phyloP scores from a whole-genome alignment of 2,113 vertebrate genomes.

The Rhynchopsitta pachyrhyncha region DNA sequence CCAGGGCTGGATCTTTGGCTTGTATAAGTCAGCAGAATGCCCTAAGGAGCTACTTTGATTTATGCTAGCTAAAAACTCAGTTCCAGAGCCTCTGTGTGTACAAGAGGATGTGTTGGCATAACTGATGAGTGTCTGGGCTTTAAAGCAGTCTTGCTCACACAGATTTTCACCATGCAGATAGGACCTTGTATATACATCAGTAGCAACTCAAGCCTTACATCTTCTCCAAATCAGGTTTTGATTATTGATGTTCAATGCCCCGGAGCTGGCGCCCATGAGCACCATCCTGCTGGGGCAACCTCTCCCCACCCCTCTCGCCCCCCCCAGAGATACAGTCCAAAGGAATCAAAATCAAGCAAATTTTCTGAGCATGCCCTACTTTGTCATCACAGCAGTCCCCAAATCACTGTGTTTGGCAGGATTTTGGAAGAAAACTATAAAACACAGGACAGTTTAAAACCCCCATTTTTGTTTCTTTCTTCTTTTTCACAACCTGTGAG shows the following conservation, averaged over 20 bases:
- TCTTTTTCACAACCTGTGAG: accelerated
- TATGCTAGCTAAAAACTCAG: not conserved
- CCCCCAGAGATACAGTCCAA: not conserved
- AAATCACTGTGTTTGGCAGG: not conserved
- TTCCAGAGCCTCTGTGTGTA: not conserved
- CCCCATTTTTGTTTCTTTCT: accelerated
- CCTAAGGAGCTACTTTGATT: not conserved
- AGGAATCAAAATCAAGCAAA: not conserved
- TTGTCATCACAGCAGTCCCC: not conserved
- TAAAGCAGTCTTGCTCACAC: not conserved
- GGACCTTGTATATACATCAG: too few relatives aligned
- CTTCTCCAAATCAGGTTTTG: not conserved
- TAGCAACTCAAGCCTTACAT: not conserved
- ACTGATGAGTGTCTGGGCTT: not conserved
- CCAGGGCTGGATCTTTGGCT: not conserved
- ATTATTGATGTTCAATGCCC: not conserved
- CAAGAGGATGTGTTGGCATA: not conserved
- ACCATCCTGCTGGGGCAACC: not conserved
- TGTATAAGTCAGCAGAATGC: not conserved
- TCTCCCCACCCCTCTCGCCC: too few relatives aligned
- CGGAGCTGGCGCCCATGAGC: not conserved
- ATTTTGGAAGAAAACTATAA: not conserved
- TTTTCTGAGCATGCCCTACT: not conserved
- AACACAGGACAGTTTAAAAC: not conserved
- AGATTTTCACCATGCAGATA: not conserved